Base-by-base conservation (phyloP, 2,888 invertebrate species). In the Listrodromus nycthemerus region DNA sequence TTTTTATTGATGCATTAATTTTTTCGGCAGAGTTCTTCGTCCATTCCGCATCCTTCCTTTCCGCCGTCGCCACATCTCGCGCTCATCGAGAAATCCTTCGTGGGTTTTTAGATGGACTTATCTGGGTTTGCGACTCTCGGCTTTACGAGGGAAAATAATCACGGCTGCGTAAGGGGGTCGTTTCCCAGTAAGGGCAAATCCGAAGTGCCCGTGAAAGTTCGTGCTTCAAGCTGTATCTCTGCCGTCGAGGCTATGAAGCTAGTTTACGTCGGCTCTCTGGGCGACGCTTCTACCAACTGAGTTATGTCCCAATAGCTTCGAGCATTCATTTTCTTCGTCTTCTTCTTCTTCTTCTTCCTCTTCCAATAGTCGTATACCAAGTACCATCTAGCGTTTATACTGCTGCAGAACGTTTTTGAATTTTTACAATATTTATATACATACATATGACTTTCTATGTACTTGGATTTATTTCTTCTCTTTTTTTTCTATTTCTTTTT, bases 171-270 rank as follows among this genome's bases (percentile, higher is more conserved):
- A 55, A 55, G 55, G 55, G 55, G 1, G 55, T 55, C 55, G 55
- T 55, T 55, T 55, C 55, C 41, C 16, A 21, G 24, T 13, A 27
- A 27, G 27, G 58, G 30, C n/a, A 27, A 61, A 61, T 61, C 58
- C 6, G 10, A 27, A 27, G 16, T 27, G 58, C n/a, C 16, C 58
- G 58, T 61, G 27, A 30, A 61, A 61, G 16, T 61, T 27, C 13
- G 27, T 27, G 6, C 19, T 50, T 50, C 4, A 6, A 61, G 30
- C n/a, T 30, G 16, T 16, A 61, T 27, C 27, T 13, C 30, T 16
- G 27, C 27, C 16, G 1, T 6, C 16, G 27, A 16, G 27, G 58
- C 58, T 61, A 61, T 61, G n/a, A 30, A 27, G 16, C 27, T 1
- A 7, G 5, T 30, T 30, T 61, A n/a, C 16, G 13, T 27, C 7